phyloP scores from a whole-genome alignment of 30 jellyfish, hydroid and myxozoan genomes.

The Aurelia aurita complex sp. Pacific region DNA sequence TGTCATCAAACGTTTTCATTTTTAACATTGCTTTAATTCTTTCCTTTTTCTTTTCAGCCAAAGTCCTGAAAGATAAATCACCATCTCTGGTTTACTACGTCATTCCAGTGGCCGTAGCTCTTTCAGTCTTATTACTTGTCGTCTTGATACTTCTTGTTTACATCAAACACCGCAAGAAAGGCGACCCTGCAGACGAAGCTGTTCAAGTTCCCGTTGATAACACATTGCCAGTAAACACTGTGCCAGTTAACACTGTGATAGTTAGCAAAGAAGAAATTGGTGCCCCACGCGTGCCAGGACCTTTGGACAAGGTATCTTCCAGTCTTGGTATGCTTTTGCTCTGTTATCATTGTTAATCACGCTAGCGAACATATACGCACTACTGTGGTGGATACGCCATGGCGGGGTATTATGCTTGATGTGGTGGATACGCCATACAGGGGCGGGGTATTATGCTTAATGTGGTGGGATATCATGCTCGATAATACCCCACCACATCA shows the following conservation, averaged over 20 bases:
- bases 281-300: slow-evolving; percentile 56
- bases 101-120: slow-evolving; percentile 76
- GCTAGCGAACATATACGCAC: too few relatives aligned
- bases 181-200: slow-evolving; percentile 10
- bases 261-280: slow-evolving; percentile 33
- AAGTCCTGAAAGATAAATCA: slow-evolving; percentile 4
- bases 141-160: slow-evolving; percentile 59
- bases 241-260: slow-evolving; percentile 12
- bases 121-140: slow-evolving; percentile 67
- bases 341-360: too few relatives aligned
- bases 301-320: slow-evolving; percentile 53
- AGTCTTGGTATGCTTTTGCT: slow-evolving; percentile 16
- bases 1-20: too few relatives aligned
- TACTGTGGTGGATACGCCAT: too few relatives aligned
- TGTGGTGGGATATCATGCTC: too few relatives aligned
- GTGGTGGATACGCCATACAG: too few relatives aligned
- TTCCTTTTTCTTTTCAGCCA: slow-evolving; percentile 12
- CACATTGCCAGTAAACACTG: not conserved
- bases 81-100: slow-evolving; percentile 71
- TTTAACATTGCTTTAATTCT: not conserved
- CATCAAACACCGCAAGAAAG: slow-evolving; percentile 58
- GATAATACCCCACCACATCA: too few relatives aligned
- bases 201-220: not conserved
- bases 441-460: too few relatives aligned
- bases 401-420: too few relatives aligned